Base-by-base conservation (phyloP, 2,113 vertebrate species). In the Aegithalos caudatus region DNA sequence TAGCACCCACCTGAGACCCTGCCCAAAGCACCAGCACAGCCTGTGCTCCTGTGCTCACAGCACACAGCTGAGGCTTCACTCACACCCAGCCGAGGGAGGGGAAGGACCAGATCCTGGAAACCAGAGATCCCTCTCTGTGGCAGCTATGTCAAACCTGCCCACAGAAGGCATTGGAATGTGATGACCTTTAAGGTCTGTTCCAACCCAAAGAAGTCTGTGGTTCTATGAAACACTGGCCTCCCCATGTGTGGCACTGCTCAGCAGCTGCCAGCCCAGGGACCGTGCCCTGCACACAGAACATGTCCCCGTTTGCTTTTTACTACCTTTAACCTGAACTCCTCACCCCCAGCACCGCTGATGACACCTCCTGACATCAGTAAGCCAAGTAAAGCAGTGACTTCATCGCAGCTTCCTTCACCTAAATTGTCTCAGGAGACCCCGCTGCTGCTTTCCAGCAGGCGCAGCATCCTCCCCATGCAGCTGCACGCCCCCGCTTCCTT, bases 401-500 rank as follows among this genome's bases (percentile, higher is more conserved):
- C 95, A 94, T 70, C n/a, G 0, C 15, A 4, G 60, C 65, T 96
- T 96, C 95, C 95, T 93, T 73, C 93, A 94, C 86, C 90, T 85
- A 35, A 85, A 73, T 25, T 45, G 92, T 94, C 91, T 81, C 37
- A 1, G 72, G 92, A 95, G 94, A 80, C n/a, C 50, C 47, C 0
- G 1, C 19, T 33, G 76, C 73, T 79, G 61, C 90, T 60, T 72
- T 77, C 62, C 89, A 93, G 90, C 2, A 0, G 51, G 89, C 1
- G 10, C 81, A 88, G 90, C 90, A 90, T 92, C 88, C 94, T 94
- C 77, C 12, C 0, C 72, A 14, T 7, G 2, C 95, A 95, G 93
- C 95, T 95, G 94, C 71, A 18, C 47, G 29, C 90, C 93, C 80
- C 74, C 47, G 1, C 86, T 97, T 97, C 96, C 96, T 96, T 97